phyloP scores from a whole-genome alignment of 2,113 vertebrate genomes.

The Athene noctua region DNA sequence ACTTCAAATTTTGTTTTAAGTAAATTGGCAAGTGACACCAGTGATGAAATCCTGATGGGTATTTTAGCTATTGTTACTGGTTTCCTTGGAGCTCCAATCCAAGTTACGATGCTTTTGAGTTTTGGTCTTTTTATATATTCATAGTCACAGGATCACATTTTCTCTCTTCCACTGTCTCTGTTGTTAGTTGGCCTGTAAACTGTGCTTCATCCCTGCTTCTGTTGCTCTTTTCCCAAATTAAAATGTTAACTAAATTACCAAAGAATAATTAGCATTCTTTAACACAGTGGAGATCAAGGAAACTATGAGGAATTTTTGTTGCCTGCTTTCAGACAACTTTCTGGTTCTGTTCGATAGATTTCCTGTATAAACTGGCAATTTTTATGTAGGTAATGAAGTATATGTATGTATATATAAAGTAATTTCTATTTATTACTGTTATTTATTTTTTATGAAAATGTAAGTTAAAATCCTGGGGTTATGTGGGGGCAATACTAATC shows the following conservation, averaged over 20 bases:
- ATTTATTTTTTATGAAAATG: neutral
- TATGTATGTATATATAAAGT: neutral
- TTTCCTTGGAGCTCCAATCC: conserved; percentile 19
- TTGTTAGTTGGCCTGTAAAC: neutral
- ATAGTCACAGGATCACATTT: neutral
- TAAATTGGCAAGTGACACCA: neutral
- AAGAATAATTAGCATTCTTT: neutral
- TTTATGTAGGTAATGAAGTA: neutral
- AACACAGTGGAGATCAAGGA: neutral
- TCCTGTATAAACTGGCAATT: neutral
- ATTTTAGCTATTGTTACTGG: conserved; percentile 31
- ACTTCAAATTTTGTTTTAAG: neutral
- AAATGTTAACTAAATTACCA: neutral
- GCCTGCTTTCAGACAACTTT: neutral
- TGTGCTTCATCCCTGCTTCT: neutral
- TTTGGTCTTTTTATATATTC: neutral
- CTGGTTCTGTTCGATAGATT: neutral
- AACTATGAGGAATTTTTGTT: neutral
- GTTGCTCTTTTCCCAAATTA: neutral
- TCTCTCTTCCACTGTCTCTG: neutral
- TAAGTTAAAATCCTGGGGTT: neutral
- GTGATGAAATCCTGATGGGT: conserved; percentile 2
- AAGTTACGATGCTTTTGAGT: neutral
- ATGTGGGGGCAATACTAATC: neutral
- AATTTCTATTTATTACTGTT: neutral